Conservation (phyloP, 2,888 invertebrate genomes). For the Nomada fabriciana region DNA sequence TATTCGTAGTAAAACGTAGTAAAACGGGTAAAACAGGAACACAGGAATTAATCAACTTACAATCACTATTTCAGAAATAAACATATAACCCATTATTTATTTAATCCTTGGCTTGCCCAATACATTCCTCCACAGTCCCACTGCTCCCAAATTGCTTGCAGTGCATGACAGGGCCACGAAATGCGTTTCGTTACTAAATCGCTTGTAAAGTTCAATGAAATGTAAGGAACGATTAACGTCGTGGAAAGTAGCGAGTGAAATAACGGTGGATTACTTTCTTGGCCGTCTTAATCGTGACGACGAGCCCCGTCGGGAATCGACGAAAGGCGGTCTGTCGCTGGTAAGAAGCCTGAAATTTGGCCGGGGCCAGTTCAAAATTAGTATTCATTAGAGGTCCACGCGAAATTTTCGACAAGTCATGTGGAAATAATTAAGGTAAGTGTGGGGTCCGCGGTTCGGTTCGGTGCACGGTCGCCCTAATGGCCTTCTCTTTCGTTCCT, state of each 20-base stretch:
- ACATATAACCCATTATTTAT: too few species aligned
- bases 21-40: too few species aligned
- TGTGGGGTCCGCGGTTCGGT: slow-evolving; percentile 77
- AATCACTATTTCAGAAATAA: too few species aligned
- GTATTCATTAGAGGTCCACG: slow-evolving; percentile 79
- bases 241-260: background rate
- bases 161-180: too few species aligned
- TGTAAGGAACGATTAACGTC: background rate
- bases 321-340: slow-evolving; percentile 35
- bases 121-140: too few species aligned
- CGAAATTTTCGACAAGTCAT: slow-evolving; percentile 82
- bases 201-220: too few species aligned
- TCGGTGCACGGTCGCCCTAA: slow-evolving; percentile 62
- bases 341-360: slow-evolving; percentile 61
- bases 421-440: slow-evolving; percentile 83
- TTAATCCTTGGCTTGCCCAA: too few species aligned
- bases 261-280: slow-evolving; percentile 19
- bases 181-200: background rate
- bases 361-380: slow-evolving; percentile 73
- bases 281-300: slow-evolving; percentile 28
- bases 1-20: too few species aligned
- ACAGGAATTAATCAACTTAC: too few species aligned
- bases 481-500: slow-evolving; percentile 54
- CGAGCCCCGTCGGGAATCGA: slow-evolving; percentile 22
- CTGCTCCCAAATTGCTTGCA: too few species aligned